These are phyloP conservation scores for Rhynchophorus ferrugineus DNA, from an alignment of 1,140 invertebrate genomes.

Conservation along the genomic window DNA sequence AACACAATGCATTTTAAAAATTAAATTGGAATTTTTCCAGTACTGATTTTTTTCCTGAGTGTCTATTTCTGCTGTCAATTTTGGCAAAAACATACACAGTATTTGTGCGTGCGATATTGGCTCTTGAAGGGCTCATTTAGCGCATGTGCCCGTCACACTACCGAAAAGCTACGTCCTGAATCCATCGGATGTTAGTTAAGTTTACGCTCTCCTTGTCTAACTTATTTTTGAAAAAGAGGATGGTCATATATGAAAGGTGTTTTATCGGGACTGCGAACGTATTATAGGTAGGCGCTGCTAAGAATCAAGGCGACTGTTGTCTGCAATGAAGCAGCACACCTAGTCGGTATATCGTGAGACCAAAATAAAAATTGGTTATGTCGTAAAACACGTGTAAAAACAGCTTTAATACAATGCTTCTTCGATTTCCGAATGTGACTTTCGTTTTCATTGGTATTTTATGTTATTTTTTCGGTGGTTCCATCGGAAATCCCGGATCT, in stretches of 20 bases:
- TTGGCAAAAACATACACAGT: slow-evolving; percentile 16
- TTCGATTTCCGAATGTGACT: slow-evolving; percentile 22
- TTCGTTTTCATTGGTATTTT: slow-evolving; percentile 26
- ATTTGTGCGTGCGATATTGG: slow-evolving; percentile 3
- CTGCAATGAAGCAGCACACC: slow-evolving; percentile 19
- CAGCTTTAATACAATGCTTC: slow-evolving; percentile 23
- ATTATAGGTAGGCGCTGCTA: slow-evolving; percentile 22
- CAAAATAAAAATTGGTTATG: slow-evolving; percentile 32
- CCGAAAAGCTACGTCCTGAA: not conserved
- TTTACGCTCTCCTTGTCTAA: slow-evolving; percentile 1
- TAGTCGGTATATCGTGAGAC: slow-evolving; percentile 11
- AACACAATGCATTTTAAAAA: too few relatives aligned
- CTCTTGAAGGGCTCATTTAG: slow-evolving; percentile 5
- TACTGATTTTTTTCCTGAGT: not conserved
- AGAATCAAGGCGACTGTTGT: slow-evolving; percentile 16
- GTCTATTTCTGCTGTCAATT: not conserved
- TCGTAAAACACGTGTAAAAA: slow-evolving; percentile 32
- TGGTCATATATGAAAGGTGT: not conserved
- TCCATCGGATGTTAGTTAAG: not conserved
- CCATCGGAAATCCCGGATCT: slow-evolving; percentile 24
- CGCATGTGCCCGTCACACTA: slow-evolving; percentile 1
- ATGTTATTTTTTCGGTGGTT: slow-evolving; percentile 27
- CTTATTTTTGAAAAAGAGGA: not conserved
- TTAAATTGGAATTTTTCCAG: not conserved
- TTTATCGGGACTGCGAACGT: slow-evolving; percentile 1